Evolutionary conservation across 2,797 vertebrate species (phyloP).

Genomic region (Poeciliopsis paucimaculata): DNA sequence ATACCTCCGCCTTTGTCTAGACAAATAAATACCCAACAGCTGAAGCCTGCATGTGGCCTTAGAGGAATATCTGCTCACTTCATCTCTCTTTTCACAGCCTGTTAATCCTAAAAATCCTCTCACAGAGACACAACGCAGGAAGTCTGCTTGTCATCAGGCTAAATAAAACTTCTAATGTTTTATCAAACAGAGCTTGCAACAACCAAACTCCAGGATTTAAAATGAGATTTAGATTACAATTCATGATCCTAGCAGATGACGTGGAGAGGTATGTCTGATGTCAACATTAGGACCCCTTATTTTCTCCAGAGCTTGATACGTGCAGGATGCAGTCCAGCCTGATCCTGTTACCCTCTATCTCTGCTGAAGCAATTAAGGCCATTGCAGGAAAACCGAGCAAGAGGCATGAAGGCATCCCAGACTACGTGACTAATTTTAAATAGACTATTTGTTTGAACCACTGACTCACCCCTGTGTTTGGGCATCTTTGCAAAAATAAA

Average conservation of each 20-base stretch:
- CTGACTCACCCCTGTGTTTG: not conserved
- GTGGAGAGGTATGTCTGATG: conserved; percentile 11
- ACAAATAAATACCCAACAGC: conserved; percentile 45
- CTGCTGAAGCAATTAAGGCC: conserved; percentile 62
- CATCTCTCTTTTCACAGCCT: conserved; percentile 13
- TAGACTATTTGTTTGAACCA: conserved; percentile 4
- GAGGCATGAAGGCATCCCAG: conserved; percentile 1
- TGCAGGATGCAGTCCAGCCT: conserved; percentile 28
- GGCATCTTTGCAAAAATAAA: not conserved
- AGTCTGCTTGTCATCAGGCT: conserved; percentile 16
- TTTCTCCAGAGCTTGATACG: conserved; percentile 24
- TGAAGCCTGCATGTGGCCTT: conserved; percentile 14
- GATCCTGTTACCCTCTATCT: conserved; percentile 66
- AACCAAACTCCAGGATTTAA: conserved; percentile 9
- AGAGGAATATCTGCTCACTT: not conserved
- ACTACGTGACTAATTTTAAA: conserved; percentile 7
- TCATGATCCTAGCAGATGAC: conserved; percentile 25
- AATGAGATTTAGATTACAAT: conserved; percentile 10
- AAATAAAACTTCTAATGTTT: conserved; percentile 24
- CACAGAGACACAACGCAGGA: not conserved
- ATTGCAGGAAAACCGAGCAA: conserved; percentile 39
- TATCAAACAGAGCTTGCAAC: conserved; percentile 28
- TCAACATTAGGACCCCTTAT: conserved; percentile 38
- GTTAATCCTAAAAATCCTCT: not conserved
- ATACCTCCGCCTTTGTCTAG: conserved; percentile 25